A percentile compares a stretch with the other conserved stretches of the same genome.
These are phyloP conservation scores for Cyprinus carpio DNA, from an alignment of 2,113 vertebrate species.

Conservation along the genomic window DNA sequence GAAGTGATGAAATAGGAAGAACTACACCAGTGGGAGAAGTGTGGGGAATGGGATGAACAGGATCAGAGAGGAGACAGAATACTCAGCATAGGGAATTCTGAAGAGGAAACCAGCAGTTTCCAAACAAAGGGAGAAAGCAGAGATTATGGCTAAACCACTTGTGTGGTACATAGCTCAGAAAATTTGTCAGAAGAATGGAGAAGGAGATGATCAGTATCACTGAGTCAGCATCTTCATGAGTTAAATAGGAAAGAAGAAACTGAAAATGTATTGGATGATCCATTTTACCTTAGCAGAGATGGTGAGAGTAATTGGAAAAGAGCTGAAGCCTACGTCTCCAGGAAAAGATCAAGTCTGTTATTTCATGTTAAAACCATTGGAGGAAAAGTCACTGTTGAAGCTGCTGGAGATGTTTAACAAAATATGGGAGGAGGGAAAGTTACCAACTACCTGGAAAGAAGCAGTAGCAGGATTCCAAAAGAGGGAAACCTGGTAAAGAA, in stretches of 20 bases:
- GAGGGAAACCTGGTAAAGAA: constrained; percentile 8
- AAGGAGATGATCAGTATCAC: neutral
- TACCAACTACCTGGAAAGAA: neutral
- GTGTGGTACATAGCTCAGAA: neutral
- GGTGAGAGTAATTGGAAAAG: too few relatives aligned
- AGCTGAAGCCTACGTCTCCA: neutral
- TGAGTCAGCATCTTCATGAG: neutral
- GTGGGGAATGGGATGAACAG: too few relatives aligned
- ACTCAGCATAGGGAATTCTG: too few relatives aligned
- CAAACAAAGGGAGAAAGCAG: neutral
- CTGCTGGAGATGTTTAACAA: neutral
- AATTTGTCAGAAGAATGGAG: neutral
- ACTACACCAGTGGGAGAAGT: too few relatives aligned
- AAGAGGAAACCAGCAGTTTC: neutral
- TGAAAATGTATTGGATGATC: neutral
- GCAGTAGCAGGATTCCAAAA: constrained; percentile 15
- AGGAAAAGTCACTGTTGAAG: neutral
- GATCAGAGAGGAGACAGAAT: neutral
- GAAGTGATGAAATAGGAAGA: neutral
- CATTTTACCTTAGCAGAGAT: neutral
- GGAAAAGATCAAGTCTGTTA: constrained; percentile 22
- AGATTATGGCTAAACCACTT: neutral
- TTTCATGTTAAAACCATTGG: constrained; percentile 26
- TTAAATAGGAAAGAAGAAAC: neutral
- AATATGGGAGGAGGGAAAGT: constrained; percentile 15